phyloP scores from a whole-genome alignment of 2,113 vertebrate genomes.

The Proteles cristata region DNA sequence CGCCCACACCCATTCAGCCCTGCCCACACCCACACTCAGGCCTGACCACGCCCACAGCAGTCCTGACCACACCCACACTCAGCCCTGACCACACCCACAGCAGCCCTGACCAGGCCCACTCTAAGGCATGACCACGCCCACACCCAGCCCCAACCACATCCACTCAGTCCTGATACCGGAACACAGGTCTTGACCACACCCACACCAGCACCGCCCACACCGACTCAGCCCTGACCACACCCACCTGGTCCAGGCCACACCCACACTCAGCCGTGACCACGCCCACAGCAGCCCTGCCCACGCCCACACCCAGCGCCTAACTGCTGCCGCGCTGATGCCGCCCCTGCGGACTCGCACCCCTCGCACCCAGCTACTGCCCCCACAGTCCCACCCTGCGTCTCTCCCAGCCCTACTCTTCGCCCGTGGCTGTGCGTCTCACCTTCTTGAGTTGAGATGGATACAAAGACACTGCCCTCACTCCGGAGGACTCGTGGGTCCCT shows the following conservation, averaged over 20 bases:
- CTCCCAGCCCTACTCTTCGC: too few relatives aligned
- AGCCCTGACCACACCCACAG: too few relatives aligned
- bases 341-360: not conserved
- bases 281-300: not conserved
- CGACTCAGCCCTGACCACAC: accelerated
- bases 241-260: too few relatives aligned
- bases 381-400: too few relatives aligned
- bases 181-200: not conserved
- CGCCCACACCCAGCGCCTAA: not conserved
- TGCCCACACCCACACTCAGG: not conserved
- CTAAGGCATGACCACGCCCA: too few relatives aligned
- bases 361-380: too few relatives aligned
- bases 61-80: not conserved
- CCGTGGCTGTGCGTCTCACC: not conserved
- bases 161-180: too few relatives aligned
- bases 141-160: too few relatives aligned
- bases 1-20: too few relatives aligned
- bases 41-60: too few relatives aligned
- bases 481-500: accelerated
- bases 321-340: too few relatives aligned
- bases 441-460: not conserved
- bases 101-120: too few relatives aligned
- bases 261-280: not conserved
- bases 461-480: not conserved
- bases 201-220: not conserved